Conservation (phyloP, 2,113 vertebrate genomes). For the Anser brachyrhynchus region DNA sequence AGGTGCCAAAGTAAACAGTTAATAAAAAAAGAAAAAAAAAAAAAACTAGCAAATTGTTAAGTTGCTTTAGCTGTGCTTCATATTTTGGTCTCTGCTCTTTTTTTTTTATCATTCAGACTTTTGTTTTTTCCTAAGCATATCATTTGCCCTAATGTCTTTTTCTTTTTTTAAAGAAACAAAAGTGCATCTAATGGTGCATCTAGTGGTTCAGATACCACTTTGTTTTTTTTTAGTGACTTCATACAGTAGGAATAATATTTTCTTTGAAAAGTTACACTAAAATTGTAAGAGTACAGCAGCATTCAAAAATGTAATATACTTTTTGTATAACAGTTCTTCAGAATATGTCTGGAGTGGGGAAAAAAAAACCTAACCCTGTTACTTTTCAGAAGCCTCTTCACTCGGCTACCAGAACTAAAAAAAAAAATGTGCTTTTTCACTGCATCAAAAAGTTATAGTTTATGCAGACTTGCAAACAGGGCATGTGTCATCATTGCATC, state of each 20-base stretch:
- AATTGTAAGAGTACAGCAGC: conserved; percentile 77
- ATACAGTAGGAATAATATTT: conserved; percentile 60
- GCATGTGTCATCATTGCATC: conserved; percentile 66
- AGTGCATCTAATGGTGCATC: conserved; percentile 28
- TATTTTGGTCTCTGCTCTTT: conserved; percentile 49
- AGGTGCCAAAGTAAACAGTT: conserved; percentile 76
- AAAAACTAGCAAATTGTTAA: conserved; percentile 37
- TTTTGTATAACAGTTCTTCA: conserved; percentile 74
- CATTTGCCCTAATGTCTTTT: conserved; percentile 63
- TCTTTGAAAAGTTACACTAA: conserved; percentile 65
- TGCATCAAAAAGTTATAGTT: conserved; percentile 68
- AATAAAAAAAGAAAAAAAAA: conserved; percentile 30
- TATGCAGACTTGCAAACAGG: conserved; percentile 67
- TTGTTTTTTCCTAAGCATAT: conserved; percentile 56
- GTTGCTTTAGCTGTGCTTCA: conserved; percentile 65
- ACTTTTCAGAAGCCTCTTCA: conserved; percentile 68
- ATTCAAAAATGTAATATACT: conserved; percentile 79
- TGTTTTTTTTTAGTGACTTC: conserved; percentile 58
- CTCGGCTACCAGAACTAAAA: conserved; percentile 61
- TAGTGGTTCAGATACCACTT: conserved; percentile 41
- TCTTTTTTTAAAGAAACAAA: conserved; percentile 9
- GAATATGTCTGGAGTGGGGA: conserved; percentile 60
- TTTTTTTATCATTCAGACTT: not conserved
- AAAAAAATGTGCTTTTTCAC: conserved; percentile 64
- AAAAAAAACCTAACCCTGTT: conserved; percentile 41